Evolutionary conservation across 2,888 invertebrate genomes (phyloP).

Genomic region (Argynnis bischoffii): DNA sequence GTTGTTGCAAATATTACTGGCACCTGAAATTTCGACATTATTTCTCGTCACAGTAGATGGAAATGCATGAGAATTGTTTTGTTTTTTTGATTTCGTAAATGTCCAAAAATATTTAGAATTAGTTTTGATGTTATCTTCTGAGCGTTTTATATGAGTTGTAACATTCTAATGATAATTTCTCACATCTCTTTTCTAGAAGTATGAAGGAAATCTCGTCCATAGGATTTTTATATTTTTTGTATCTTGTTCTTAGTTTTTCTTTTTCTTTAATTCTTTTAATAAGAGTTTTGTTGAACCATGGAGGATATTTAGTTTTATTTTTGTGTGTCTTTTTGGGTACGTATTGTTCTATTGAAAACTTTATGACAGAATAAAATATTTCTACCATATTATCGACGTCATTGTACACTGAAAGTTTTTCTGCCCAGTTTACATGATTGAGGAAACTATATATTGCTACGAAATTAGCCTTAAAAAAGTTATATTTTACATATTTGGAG

Average conservation of each 20-base stretch:
- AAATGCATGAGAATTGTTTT: background rate
- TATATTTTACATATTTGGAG: conserved; percentile 1
- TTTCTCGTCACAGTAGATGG: background rate
- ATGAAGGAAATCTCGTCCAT: background rate
- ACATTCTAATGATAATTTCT: background rate
- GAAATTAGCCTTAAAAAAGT: too few species aligned
- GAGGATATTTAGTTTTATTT: conserved; percentile 1
- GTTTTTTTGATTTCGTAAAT: conserved; percentile 6
- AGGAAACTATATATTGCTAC: too few species aligned
- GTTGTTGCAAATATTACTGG: background rate
- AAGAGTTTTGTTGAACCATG: conserved; percentile 37
- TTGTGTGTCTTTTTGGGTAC: background rate
- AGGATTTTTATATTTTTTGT: conserved; percentile 13
- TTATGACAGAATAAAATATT: conserved; percentile 4
- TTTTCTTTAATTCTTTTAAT: conserved; percentile 24
- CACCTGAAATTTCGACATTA: conserved; percentile 1
- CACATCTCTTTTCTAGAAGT: background rate
- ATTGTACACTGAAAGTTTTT: too few species aligned
- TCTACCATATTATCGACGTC: too few species aligned
- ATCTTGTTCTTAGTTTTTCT: background rate
- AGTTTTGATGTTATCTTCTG: background rate
- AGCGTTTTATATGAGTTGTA: background rate
- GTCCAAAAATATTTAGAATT: conserved; percentile 5
- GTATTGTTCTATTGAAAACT: background rate
- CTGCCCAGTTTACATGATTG: too few species aligned